phyloP scores from a whole-genome alignment of 2,113 vertebrate species.

The Salvator merianae region DNA sequence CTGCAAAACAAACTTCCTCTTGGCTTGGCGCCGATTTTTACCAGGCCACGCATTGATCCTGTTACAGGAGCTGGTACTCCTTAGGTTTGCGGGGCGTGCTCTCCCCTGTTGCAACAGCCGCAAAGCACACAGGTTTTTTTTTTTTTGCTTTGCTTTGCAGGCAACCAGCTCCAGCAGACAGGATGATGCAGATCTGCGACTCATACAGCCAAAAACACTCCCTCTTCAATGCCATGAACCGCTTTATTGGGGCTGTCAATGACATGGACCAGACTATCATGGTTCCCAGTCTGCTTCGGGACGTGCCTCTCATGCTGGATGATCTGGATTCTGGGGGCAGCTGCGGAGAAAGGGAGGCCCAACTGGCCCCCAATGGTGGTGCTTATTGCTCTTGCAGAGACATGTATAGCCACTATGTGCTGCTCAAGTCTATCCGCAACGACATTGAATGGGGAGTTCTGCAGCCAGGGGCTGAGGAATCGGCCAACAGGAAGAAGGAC shows the following conservation, averaged over 20 bases:
- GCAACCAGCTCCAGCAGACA: constrained; percentile 26
- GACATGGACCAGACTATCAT: constrained; percentile 98
- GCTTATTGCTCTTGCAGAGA: constrained; percentile 80
- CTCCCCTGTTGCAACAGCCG: not conserved
- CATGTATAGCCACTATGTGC: constrained; percentile 92
- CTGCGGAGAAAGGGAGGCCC: constrained; percentile 27
- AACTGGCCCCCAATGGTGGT: constrained; percentile 55
- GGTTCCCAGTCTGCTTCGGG: constrained; percentile 92
- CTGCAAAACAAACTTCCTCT: not conserved
- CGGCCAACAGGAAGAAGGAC: constrained; percentile 75
- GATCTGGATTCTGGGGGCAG: constrained; percentile 72
- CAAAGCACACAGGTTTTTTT: not conserved
- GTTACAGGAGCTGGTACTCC: not conserved
- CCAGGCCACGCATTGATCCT: not conserved
- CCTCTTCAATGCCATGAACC: constrained; percentile 90
- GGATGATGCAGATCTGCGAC: constrained; percentile 89
- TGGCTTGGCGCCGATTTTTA: not conserved
- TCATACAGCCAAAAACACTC: constrained; percentile 90
- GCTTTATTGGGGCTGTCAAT: constrained; percentile 92
- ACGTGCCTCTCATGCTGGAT: constrained; percentile 86
- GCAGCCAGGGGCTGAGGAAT: constrained; percentile 79
- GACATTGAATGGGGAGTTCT: constrained; percentile 95
- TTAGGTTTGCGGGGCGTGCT: constrained; percentile 1
- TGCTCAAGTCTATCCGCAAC: constrained; percentile 93
- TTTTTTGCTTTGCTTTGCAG: too few relatives aligned